phyloP scores from a whole-genome alignment of 2,888 invertebrate species.

The Beris morrisii region DNA sequence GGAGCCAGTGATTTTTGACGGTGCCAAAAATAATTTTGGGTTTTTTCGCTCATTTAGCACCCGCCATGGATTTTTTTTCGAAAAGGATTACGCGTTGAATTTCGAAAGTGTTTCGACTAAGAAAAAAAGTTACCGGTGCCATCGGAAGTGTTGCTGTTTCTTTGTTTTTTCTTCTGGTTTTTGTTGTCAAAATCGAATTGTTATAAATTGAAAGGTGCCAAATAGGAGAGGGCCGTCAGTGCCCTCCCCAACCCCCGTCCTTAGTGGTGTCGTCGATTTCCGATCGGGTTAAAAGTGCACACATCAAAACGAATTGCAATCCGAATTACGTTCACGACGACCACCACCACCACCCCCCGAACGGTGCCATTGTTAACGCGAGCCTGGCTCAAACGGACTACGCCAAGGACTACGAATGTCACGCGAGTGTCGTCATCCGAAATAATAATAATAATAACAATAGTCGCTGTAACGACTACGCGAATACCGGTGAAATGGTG shows the following conservation, averaged over 20 bases:
- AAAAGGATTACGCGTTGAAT: not conserved
- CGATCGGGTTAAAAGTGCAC: constrained; percentile 11
- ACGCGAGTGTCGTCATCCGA: constrained; percentile 4
- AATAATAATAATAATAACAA: constrained; percentile 28
- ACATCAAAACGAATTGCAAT: constrained; percentile 19
- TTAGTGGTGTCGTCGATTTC: constrained; percentile 9
- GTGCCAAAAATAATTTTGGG: no score
- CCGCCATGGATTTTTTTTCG: not conserved
- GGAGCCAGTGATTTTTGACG: not conserved
- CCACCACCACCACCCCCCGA: constrained; percentile 20
- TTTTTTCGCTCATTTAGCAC: not conserved
- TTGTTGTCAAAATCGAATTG: no score
- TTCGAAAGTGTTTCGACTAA: no score
- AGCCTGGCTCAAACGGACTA: no score
- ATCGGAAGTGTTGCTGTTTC: no score
- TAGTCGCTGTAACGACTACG: constrained; percentile 5
- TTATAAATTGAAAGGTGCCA: no score
- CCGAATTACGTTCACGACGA: not conserved
- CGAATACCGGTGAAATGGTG: constrained; percentile 46
- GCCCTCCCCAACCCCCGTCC: constrained; percentile 3
- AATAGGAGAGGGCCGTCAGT: constrained; percentile 25
- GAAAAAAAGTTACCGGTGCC: no score
- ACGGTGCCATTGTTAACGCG: no score
- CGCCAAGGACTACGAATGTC: constrained; percentile 2
- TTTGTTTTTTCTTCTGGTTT: no score